Base-by-base conservation (phyloP, 1,140 invertebrate species). In the Glossosoma conforme region DNA sequence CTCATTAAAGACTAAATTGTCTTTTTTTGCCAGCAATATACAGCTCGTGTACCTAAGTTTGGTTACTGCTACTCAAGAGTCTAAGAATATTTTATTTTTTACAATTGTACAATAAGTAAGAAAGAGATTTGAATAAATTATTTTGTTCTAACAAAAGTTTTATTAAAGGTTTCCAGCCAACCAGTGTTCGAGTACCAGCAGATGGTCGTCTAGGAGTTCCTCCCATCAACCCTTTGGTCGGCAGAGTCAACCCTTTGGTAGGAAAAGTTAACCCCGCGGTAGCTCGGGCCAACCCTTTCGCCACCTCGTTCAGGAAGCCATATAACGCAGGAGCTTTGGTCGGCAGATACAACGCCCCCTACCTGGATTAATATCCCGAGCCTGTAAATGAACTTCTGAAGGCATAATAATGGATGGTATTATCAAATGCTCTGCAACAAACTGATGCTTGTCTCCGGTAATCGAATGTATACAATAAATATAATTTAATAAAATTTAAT, bases 121-220 rank as follows among this genome's bases (percentile, higher is more conserved):
- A 37, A 13, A 37, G 14, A 37, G 8, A 9, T 8, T 37, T 17
- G 6, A 17, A 37, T 9, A 42, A 41, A 21, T n/a, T 13, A 25
- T 14, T 1, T 43, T 24, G 9, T 25, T 28, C 13, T 43, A 14
- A 43, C 37, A 18, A 3, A 40, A 18, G 8, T 8, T 15, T 18
- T 18, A 50, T 55, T 57, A 3, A 54, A 74, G 71, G 71, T 22
- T 74, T 72, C 38, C 63, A 70, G 57, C 67, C 68, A 35, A 64
- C 66, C 3, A 67, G 63, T 4, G 60, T 69, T 13, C 67, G 71
- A 18, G 65, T 74, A 14, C 62, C 69, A 1, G 62, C 66, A 5
- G 60, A 65, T 43, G 66, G 68, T 9, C n/a, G n/a, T n/a, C n/a
- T n/a, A n/a, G 67, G 64, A 61, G 57, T 59, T 17, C 18, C 36